A percentile compares a stretch with the other conserved stretches of the same genome.
phyloP scores from a whole-genome alignment of 2,888 invertebrate species.

The Venusia cambrica region DNA sequence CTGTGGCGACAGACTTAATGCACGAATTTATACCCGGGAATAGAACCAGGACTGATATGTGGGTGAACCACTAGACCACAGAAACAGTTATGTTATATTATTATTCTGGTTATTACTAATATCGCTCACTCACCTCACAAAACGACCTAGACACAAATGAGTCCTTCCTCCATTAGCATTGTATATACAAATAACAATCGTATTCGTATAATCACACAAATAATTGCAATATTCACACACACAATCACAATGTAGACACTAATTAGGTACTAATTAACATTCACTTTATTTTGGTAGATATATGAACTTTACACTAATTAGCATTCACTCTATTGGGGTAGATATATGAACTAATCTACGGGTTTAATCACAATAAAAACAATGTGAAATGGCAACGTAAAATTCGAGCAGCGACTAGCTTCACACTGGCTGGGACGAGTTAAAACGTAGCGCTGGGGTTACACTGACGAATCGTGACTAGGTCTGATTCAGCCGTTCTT shows the following conservation, averaged over 20 bases:
- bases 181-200: too few relatives aligned
- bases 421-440: constrained; percentile 16
- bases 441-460: constrained; percentile 9
- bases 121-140: constrained; percentile 16
- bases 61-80: too few relatives aligned
- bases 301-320: constrained; percentile 4
- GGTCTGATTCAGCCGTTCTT: constrained; percentile 20
- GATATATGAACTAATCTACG: constrained; percentile 1
- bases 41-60: too few relatives aligned
- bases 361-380: constrained; percentile 8
- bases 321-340: background rate
- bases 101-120: too few relatives aligned
- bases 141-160: constrained; percentile 20
- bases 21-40: too few relatives aligned
- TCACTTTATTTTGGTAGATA: background rate
- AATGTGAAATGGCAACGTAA: constrained; percentile 5
- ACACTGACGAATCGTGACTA: constrained; percentile 11
- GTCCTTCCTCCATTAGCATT: constrained; percentile 1
- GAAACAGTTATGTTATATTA: too few relatives aligned
- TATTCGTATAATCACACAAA: too few relatives aligned
- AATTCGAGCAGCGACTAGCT: constrained; percentile 18
- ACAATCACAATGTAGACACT: constrained; percentile 6
- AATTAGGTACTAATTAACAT: background rate
- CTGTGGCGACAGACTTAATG: too few relatives aligned
- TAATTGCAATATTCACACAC: constrained; percentile 6